A percentile compares a stretch with the other conserved stretches of the same genome.
phyloP scores from a whole-genome alignment of 2,888 invertebrate species.

The Branchellion lobata region DNA sequence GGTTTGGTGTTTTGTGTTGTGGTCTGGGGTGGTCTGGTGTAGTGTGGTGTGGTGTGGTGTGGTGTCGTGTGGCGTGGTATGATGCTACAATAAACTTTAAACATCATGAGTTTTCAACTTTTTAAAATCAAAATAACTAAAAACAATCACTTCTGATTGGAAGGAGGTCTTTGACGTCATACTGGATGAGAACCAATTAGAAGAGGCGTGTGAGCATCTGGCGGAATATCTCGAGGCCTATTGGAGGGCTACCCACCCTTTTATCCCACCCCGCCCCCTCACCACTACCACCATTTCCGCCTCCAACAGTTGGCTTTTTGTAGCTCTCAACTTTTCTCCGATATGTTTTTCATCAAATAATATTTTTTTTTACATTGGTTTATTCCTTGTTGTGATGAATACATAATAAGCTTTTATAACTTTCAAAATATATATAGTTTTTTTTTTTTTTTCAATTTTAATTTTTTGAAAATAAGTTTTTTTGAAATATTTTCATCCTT shows the following conservation, averaged over 20 bases:
- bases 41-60: neutral
- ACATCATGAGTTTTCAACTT: too few species aligned
- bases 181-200: slow-evolving; percentile 96
- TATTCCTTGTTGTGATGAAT: too few species aligned
- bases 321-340: neutral
- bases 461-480: too few species aligned
- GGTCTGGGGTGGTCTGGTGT: neutral
- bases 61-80: neutral
- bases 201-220: slow-evolving; percentile 98
- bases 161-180: slow-evolving; percentile 97
- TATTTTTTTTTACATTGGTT: too few species aligned
- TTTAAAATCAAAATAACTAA: too few species aligned
- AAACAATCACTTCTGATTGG: too few species aligned
- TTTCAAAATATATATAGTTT: too few species aligned
- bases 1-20: neutral
- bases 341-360: too few species aligned
- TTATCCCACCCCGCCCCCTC: slow-evolving; percentile 4
- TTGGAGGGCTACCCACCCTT: slow-evolving; percentile 95
- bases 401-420: too few species aligned
- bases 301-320: neutral
- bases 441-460: too few species aligned
- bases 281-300: slow-evolving; percentile 9
- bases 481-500: too few species aligned
- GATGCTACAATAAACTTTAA: too few species aligned
- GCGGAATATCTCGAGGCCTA: slow-evolving; percentile 96